Conservation (phyloP, 2,113 vertebrate genomes). For the Albula goreensis region DNA sequence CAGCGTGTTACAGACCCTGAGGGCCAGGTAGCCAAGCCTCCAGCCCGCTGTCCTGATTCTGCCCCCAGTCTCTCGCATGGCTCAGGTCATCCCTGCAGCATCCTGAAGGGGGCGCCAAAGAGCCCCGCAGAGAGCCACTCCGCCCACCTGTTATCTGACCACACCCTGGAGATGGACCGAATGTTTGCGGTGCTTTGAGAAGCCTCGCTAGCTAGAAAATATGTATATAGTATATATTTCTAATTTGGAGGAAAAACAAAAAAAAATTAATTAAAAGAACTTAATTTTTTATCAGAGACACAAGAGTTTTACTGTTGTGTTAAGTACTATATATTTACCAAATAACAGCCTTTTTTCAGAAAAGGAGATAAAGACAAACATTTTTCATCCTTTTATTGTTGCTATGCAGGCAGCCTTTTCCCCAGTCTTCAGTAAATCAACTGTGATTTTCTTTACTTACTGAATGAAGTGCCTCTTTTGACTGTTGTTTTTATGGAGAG, state of each 20-base stretch:
- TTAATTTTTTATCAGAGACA: conserved; percentile 71
- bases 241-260: conserved; percentile 41
- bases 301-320: conserved; percentile 63
- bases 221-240: conserved; percentile 67
- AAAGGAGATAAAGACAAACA: conserved; percentile 27
- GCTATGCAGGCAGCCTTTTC: conserved; percentile 75
- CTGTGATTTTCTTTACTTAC: conserved; percentile 84
- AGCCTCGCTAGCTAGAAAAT: conserved; percentile 47
- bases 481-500: conserved; percentile 83
- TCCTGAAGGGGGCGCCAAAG: conserved; percentile 27
- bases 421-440: conserved; percentile 72
- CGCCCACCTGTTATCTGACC: neutral
- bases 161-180: neutral
- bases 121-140: neutral
- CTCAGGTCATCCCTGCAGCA: neutral
- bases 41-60: neutral
- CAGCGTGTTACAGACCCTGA: conserved; percentile 85
- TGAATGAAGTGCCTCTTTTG: conserved; percentile 96
- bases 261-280: conserved; percentile 64
- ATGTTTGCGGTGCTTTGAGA: conserved; percentile 31
- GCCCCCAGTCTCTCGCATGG: neutral
- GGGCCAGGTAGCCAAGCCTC: conserved; percentile 85
- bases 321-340: conserved; percentile 68
- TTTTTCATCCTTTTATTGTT: conserved; percentile 39
- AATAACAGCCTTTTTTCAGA: conserved; percentile 47